Evolutionary conservation across 2,113 vertebrate genomes (phyloP).

Genomic region (Uria aalge): DNA sequence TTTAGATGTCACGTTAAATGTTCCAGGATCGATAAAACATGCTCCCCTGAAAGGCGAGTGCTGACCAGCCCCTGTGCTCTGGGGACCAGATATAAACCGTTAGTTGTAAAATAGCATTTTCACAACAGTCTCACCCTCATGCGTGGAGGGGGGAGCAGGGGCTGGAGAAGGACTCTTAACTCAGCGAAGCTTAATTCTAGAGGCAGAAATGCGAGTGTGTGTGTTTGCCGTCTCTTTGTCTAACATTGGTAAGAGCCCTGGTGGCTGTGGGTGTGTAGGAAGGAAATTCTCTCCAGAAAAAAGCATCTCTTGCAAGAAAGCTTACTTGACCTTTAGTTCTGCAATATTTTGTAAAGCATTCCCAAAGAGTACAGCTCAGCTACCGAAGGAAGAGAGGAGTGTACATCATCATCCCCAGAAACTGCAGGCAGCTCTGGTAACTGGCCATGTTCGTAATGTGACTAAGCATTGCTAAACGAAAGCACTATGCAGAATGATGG

Average conservation of each 20-base stretch:
- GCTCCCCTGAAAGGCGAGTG: not conserved
- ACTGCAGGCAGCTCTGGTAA: not conserved
- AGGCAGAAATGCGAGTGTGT: not conserved
- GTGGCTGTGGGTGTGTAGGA: not conserved
- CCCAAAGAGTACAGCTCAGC: not conserved
- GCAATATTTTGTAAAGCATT: not conserved
- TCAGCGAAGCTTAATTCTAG: not conserved
- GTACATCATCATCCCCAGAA: not conserved
- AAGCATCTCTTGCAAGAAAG: not conserved
- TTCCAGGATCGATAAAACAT: not conserved
- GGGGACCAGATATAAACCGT: rapidly evolving
- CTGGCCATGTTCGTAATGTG: not conserved
- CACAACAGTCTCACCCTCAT: not conserved
- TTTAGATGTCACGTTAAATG: not conserved
- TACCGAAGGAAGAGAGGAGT: not conserved
- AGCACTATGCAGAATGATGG: not conserved
- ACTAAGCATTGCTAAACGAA: not conserved
- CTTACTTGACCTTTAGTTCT: conserved; percentile 29
- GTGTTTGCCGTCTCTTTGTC: not conserved
- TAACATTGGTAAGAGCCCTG: rapidly evolving
- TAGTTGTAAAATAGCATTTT: not conserved
- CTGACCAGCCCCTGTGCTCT: not conserved
- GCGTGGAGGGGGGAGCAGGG: not conserved
- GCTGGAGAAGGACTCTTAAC: not conserved
- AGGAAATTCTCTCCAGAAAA: conserved; percentile 11